Evolutionary conservation across 2,113 vertebrate species (phyloP).

Genomic region (Piprites chloris): DNA sequence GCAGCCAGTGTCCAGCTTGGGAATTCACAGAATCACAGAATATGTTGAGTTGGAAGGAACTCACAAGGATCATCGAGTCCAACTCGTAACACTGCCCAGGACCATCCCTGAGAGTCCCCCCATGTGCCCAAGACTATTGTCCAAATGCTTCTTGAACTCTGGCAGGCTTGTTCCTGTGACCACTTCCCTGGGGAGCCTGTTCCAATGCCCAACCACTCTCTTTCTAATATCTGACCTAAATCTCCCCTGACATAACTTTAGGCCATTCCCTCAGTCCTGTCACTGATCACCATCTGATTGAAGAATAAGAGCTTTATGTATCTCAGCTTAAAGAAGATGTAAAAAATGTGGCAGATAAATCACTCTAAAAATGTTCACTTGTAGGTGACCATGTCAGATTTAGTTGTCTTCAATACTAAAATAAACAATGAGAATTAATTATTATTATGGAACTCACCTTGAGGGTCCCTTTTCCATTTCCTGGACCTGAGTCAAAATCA

Average conservation of each 20-base stretch:
- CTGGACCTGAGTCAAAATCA: background rate
- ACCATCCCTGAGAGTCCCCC: background rate
- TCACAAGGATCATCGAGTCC: background rate
- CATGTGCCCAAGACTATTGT: background rate
- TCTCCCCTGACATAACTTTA: background rate
- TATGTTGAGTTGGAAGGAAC: background rate
- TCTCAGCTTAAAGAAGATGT: background rate
- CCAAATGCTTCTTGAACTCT: background rate
- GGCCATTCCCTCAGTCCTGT: background rate
- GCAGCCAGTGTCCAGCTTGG: background rate
- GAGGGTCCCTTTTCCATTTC: background rate
- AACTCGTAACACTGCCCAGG: background rate
- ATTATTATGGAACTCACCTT: background rate
- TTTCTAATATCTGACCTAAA: background rate
- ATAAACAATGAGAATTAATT: background rate
- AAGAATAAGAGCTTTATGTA: background rate
- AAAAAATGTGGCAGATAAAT: background rate
- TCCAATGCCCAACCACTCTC: background rate
- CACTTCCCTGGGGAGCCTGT: background rate
- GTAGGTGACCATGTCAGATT: background rate
- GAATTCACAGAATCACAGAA: background rate
- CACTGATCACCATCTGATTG: background rate
- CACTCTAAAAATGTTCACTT: background rate
- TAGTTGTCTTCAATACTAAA: background rate
- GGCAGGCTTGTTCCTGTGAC: background rate